These are phyloP conservation scores for Crypturellus tataupa DNA, from an alignment of 2,797 vertebrate species.

Conservation along the genomic window DNA sequence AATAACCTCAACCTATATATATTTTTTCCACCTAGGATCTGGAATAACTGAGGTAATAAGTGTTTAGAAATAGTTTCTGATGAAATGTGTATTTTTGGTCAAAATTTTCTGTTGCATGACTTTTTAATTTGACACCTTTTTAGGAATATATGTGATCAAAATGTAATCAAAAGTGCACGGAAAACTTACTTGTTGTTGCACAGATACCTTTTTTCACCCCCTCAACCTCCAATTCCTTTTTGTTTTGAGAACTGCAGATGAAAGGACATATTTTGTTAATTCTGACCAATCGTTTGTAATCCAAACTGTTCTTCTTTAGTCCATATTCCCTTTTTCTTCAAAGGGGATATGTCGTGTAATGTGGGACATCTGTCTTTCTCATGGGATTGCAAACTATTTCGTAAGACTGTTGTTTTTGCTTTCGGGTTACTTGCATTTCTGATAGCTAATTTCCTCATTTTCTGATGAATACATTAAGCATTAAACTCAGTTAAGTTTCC, in stretches of 20 bases:
- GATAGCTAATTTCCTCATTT: not conserved
- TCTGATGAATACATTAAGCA: not conserved
- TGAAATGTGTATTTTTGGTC: not conserved
- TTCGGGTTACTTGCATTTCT: not conserved
- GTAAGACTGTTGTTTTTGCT: not conserved
- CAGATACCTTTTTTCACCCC: fast-evolving
- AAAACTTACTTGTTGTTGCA: not conserved
- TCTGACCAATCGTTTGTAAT: not conserved
- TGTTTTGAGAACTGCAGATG: not conserved
- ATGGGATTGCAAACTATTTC: not conserved
- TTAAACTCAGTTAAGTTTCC: not conserved
- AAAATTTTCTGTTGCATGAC: not conserved
- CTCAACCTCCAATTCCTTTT: not conserved
- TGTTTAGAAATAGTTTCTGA: not conserved
- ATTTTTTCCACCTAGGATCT: not conserved
- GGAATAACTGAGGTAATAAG: not conserved
- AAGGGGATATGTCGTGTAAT: not conserved
- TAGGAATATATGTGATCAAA: not conserved
- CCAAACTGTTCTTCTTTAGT: not conserved
- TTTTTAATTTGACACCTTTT: not conserved
- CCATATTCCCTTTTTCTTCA: too few relatives aligned
- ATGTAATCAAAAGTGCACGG: not conserved
- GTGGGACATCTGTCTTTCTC: not conserved
- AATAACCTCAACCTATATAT: not conserved
- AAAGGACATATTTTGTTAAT: not conserved